Conservation (phyloP, 1,140 invertebrate species). For the Macrosteles quadrilineatus region DNA sequence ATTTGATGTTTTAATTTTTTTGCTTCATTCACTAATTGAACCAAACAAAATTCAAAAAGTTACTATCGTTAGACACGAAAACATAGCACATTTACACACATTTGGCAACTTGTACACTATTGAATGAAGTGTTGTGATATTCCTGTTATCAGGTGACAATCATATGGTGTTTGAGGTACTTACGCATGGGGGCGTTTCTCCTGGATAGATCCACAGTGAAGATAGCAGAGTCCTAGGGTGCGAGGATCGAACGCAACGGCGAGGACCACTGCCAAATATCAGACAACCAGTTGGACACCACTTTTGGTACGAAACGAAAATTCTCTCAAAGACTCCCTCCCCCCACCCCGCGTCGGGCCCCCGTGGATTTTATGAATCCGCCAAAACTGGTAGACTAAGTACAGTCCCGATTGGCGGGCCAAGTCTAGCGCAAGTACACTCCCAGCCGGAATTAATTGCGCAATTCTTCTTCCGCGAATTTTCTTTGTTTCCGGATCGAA, state of each 20-base stretch:
- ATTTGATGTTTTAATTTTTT: too few species aligned
- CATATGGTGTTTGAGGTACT: not conserved
- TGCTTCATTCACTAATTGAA: too few species aligned
- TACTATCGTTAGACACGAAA: too few species aligned
- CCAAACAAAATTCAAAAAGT: too few species aligned
- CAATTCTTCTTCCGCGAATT: not conserved
- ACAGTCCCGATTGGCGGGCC: slow-evolving; percentile 9
- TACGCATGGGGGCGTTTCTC: slow-evolving; percentile 1
- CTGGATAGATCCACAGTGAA: slow-evolving; percentile 10
- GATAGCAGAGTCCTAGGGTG: too few species aligned
- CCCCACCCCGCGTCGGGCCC: not conserved
- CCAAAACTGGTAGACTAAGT: slow-evolving; percentile 21
- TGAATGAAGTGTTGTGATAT: too few species aligned
- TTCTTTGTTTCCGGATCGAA: not conserved
- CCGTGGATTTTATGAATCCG: slow-evolving; percentile 19
- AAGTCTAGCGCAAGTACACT: slow-evolving; percentile 10
- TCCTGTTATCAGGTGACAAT: too few species aligned
- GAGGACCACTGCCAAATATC: too few species aligned
- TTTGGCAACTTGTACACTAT: too few species aligned
- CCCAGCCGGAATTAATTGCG: slow-evolving; percentile 3
- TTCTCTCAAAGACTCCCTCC: slow-evolving; percentile 4
- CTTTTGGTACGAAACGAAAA: not conserved
- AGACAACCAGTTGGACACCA: slow-evolving; percentile 1
- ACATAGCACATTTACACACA: too few species aligned
- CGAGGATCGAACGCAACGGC: too few species aligned